These are phyloP conservation scores for Simalia tracyae DNA, from an alignment of 2,797 vertebrate species.

Conservation along the genomic window DNA sequence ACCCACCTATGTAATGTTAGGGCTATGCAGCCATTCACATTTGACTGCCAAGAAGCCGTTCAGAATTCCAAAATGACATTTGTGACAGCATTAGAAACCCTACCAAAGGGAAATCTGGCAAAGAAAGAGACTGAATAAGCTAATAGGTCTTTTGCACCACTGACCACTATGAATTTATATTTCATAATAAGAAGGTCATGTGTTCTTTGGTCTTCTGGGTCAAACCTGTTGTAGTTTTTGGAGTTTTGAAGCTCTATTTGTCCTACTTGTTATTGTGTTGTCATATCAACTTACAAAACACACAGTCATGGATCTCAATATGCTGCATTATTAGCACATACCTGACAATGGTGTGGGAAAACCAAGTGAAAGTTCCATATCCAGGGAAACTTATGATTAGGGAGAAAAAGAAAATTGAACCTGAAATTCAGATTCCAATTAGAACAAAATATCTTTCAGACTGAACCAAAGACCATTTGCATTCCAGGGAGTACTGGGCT, in stretches of 20 bases:
- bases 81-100: background rate
- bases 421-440: background rate
- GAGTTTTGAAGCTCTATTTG: background rate
- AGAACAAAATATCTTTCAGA: background rate
- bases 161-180: slow-evolving; percentile 23
- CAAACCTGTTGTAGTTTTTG: slow-evolving; percentile 1
- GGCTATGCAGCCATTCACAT: background rate
- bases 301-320: background rate
- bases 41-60: background rate
- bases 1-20: background rate
- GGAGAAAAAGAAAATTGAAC: background rate
- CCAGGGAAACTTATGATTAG: background rate
- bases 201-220: slow-evolving; percentile 16
- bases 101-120: slow-evolving; percentile 27
- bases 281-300: slow-evolving; percentile 35
- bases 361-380: background rate
- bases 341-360: background rate
- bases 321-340: background rate
- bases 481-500: background rate
- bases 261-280: slow-evolving; percentile 18
- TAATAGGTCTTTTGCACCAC: slow-evolving; percentile 11
- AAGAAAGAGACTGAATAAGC: slow-evolving; percentile 1
- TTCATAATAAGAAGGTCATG: slow-evolving; percentile 20
- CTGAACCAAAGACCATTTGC: background rate
- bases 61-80: background rate